Conservation (phyloP, 2,888 invertebrate genomes). For the Drepana falcataria region DNA sequence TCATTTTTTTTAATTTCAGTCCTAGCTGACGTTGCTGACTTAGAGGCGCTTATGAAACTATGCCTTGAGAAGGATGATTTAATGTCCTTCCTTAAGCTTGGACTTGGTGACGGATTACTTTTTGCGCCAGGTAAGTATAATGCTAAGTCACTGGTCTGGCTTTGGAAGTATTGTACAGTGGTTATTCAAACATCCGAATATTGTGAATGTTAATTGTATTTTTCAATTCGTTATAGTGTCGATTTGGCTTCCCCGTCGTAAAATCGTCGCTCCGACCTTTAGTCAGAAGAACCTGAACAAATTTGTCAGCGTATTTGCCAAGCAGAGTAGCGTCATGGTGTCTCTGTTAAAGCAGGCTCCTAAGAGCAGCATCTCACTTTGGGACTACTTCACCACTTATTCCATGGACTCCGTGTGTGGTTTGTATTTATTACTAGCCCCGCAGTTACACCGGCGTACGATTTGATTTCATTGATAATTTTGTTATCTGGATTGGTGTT, state of each 20-base stretch:
- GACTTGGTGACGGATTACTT: conserved; percentile 38
- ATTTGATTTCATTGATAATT: background rate
- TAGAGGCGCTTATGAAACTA: conserved; percentile 30
- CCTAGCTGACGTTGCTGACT: conserved; percentile 27
- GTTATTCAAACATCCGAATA: too few species aligned
- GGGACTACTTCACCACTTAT: conserved; percentile 19
- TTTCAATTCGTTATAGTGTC: background rate
- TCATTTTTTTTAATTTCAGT: conserved; percentile 17
- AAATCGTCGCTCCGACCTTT: background rate
- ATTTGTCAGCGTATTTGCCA: conserved; percentile 19
- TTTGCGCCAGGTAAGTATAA: conserved; percentile 38
- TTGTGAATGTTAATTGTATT: too few species aligned
- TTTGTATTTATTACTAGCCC: conserved; percentile 3
- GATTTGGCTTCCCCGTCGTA: background rate
- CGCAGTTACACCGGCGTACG: background rate
- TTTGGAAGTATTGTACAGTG: too few species aligned
- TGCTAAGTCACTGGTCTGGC: too few species aligned
- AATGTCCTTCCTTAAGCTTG: conserved; percentile 16
- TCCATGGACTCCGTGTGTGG: conserved; percentile 26
- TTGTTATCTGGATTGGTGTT: background rate
- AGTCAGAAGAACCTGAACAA: conserved; percentile 8
- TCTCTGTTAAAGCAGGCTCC: conserved; percentile 5
- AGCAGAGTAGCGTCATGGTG: conserved; percentile 9
- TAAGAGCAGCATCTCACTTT: conserved; percentile 16
- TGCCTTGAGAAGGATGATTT: conserved; percentile 41